Base-by-base conservation (phyloP, 2,113 vertebrate species). In the Triplophysa tibetana region DNA sequence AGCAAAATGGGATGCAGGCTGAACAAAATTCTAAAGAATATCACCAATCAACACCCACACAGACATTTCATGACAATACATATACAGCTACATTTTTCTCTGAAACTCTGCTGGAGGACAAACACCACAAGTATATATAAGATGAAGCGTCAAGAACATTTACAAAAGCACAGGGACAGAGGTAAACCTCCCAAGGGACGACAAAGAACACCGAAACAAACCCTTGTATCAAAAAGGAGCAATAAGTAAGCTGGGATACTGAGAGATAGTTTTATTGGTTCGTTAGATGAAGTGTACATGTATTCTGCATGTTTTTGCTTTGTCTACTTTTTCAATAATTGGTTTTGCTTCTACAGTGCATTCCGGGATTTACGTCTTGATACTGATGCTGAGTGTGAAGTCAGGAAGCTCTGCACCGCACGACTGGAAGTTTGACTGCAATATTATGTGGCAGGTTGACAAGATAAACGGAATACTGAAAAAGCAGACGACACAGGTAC, bases 111-210 rank as follows among this genome's bases (percentile, higher is more conserved):
- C 33, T 38, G 33, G 6, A 38, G 33, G 33, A 38, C 33, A 1
- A 41, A 33, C 8, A 21, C 50, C 73, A 65, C 60, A 29, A 26
- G 69, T 56, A 60, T 73, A 80, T 80, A 80, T 80, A 80, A 74
- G 72, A 83, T 83, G 77, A 24, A 69, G 21, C 16, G 8, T 48
- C 8, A 23, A 26, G 29, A 54, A 50, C 63, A 78, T 13, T 21
- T 78, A 48, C 52, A 74, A 62, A 72, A 33, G 29, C 19, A 6
- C 19, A 23, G 52, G 17, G 4, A 41, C 19, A 64, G 14, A 58
- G 29, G 6, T 8, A 38, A 3, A 19, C 43, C 19, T 74, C 23
- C 43, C 3, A 33, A n/a, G 12, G 38, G n/a, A 21, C 45, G 21
- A 8, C 24, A 24, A 67, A 21, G 45, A 77, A 8, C 33, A 63